Evolutionary conservation across 1,140 invertebrate species (phyloP).

Genomic region (Drosophila hydei): DNA sequence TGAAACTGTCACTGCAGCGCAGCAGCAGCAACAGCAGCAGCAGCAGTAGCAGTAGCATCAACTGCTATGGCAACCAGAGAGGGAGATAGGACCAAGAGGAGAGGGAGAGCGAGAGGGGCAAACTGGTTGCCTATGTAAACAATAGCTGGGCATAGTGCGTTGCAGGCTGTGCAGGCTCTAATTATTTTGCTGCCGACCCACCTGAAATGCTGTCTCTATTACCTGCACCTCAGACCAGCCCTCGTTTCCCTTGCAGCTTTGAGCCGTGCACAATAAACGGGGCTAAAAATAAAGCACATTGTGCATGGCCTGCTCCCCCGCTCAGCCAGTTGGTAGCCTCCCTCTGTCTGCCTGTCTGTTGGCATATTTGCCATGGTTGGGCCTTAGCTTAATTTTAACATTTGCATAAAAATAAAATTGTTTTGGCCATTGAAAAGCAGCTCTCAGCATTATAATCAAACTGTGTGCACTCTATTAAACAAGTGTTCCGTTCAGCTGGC

Average conservation of each 20-base stretch:
- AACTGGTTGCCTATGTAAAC: conserved; percentile 24
- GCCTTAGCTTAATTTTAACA: conserved; percentile 70
- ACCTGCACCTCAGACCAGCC: neutral
- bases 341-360: neutral
- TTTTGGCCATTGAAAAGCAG: conserved; percentile 49
- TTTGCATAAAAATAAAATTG: conserved; percentile 78
- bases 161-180: conserved; percentile 70
- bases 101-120: neutral
- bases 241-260: conserved; percentile 36
- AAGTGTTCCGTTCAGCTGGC: conserved; percentile 14
- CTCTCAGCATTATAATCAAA: conserved; percentile 72
- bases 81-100: neutral
- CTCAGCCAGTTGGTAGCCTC: neutral
- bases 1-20: conserved; percentile 75
- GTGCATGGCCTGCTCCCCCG: conserved; percentile 18
- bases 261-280: conserved; percentile 78
- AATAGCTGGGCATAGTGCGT: conserved; percentile 68
- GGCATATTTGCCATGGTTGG: conserved; percentile 12
- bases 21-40: conserved; percentile 22
- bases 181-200: conserved; percentile 78
- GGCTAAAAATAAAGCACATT: conserved; percentile 70
- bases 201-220: conserved; percentile 29
- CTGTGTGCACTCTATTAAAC: conserved; percentile 70
- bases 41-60: conserved; percentile 15
- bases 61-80: conserved; percentile 32